Evolutionary conservation across 2,888 invertebrate species (phyloP).

Genomic region (Allacma fusca): DNA sequence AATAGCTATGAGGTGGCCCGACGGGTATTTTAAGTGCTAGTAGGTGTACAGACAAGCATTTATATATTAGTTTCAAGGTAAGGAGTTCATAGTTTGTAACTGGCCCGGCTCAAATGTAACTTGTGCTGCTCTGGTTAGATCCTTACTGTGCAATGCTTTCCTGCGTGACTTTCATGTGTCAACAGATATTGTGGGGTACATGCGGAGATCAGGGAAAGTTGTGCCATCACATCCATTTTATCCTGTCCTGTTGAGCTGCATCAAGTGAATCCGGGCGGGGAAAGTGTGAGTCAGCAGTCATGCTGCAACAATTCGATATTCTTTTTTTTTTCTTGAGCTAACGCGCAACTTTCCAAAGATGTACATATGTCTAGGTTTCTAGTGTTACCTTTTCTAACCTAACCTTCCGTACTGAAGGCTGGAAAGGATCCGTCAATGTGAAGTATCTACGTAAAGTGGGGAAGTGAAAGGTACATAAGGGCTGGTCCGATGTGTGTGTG

Average conservation of each 20-base stretch:
- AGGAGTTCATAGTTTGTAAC: too few relatives aligned
- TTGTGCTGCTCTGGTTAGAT: too few relatives aligned
- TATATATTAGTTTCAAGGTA: too few relatives aligned
- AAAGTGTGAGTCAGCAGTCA: slow-evolving; percentile 45
- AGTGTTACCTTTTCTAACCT: neutral
- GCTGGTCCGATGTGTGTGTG: too few relatives aligned
- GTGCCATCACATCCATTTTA: slow-evolving; percentile 21
- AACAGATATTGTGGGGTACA: slow-evolving; percentile 22
- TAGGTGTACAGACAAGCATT: too few relatives aligned
- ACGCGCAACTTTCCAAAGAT: neutral
- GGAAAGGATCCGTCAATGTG: neutral
- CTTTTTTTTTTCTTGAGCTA: slow-evolving; percentile 5
- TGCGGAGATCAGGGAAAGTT: slow-evolving; percentile 27
- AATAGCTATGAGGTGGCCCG: too few relatives aligned
- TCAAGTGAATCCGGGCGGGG: slow-evolving; percentile 23
- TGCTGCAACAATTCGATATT: slow-evolving; percentile 49
- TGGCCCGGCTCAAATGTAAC: too few relatives aligned
- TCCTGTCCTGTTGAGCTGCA: slow-evolving; percentile 35
- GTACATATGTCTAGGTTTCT: neutral
- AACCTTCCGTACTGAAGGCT: neutral
- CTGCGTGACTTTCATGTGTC: neutral
- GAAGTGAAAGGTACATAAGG: too few relatives aligned
- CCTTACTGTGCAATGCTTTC: too few relatives aligned
- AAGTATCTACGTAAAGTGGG: neutral
- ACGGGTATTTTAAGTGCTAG: too few relatives aligned